These are phyloP conservation scores for Delia radicum DNA, from an alignment of 1,140 invertebrate genomes.

Conservation along the genomic window DNA sequence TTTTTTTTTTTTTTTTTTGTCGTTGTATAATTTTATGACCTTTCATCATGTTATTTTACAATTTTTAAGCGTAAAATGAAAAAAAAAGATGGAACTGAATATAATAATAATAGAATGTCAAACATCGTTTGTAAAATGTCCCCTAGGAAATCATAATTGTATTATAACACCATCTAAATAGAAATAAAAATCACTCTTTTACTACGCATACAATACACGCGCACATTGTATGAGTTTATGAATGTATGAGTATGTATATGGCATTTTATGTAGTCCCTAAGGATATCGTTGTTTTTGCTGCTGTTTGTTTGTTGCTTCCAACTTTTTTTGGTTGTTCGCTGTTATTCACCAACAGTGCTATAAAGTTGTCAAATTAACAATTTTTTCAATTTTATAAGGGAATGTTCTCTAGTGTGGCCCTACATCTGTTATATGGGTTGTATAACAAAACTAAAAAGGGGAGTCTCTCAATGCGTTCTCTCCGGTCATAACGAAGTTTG, in stretches of 20 bases:
- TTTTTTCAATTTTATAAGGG: too few species aligned
- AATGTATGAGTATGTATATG: too few species aligned
- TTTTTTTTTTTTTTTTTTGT: not conserved
- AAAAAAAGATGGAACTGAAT: slow-evolving; percentile 21
- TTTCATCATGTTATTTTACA: slow-evolving; percentile 28
- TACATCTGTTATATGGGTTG: too few species aligned
- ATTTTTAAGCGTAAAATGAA: slow-evolving; percentile 13
- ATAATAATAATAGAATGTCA: slow-evolving; percentile 11
- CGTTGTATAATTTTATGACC: slow-evolving; percentile 24
- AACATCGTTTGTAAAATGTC: slow-evolving; percentile 13
- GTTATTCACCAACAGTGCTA: not conserved
- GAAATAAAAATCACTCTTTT: not conserved
- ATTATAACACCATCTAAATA: not conserved
- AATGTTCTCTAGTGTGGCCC: too few species aligned
- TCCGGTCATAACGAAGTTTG: too few species aligned
- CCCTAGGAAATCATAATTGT: slow-evolving; percentile 27
- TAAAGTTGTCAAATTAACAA: not conserved
- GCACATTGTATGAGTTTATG: not conserved
- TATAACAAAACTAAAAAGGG: too few species aligned
- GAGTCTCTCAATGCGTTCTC: too few species aligned
- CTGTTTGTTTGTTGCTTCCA: not conserved
- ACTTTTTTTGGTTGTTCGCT: not conserved
- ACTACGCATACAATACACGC: not conserved
- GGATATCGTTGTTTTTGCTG: not conserved
- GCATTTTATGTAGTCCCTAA: not conserved